These are phyloP conservation scores for Rhizoglyphus robini DNA, from an alignment of 1,140 invertebrate genomes.

Conservation along the genomic window DNA sequence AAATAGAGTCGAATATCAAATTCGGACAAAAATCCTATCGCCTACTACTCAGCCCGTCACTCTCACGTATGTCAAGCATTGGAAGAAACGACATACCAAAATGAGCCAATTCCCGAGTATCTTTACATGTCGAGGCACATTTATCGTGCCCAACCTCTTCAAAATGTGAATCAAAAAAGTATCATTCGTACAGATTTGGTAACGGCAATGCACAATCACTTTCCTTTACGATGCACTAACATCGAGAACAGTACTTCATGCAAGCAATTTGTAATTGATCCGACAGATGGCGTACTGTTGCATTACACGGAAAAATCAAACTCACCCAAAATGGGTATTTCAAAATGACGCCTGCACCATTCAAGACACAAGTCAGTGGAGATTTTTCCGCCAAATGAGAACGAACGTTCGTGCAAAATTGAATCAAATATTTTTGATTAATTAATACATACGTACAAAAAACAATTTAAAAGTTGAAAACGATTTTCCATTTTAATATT, in stretches of 20 bases:
- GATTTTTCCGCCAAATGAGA: too few species aligned
- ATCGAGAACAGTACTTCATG: constrained; percentile 35
- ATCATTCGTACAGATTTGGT: constrained; percentile 80
- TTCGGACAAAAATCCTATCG: too few species aligned
- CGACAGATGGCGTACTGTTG: background rate
- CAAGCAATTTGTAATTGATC: background rate
- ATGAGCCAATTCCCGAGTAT: constrained; percentile 62
- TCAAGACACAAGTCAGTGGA: too few species aligned
- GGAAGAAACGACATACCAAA: constrained; percentile 19
- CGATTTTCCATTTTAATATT: too few species aligned
- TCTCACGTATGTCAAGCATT: constrained; percentile 18
- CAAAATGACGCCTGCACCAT: too few species aligned
- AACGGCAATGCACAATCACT: constrained; percentile 78
- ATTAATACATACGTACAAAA: too few species aligned
- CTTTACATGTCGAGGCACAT: constrained; percentile 88
- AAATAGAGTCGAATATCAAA: too few species aligned
- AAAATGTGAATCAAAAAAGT: constrained; percentile 79
- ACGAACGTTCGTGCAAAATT: too few species aligned
- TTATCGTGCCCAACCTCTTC: constrained; percentile 70
- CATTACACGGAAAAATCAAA: constrained; percentile 4
- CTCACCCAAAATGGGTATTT: too few species aligned
- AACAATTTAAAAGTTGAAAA: too few species aligned
- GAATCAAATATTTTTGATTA: too few species aligned
- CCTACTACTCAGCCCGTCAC: too few species aligned
- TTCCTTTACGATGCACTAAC: constrained; percentile 69